These are phyloP conservation scores for Geotrypetes seraphini DNA, from an alignment of 2,797 vertebrate species.

Conservation along the genomic window DNA sequence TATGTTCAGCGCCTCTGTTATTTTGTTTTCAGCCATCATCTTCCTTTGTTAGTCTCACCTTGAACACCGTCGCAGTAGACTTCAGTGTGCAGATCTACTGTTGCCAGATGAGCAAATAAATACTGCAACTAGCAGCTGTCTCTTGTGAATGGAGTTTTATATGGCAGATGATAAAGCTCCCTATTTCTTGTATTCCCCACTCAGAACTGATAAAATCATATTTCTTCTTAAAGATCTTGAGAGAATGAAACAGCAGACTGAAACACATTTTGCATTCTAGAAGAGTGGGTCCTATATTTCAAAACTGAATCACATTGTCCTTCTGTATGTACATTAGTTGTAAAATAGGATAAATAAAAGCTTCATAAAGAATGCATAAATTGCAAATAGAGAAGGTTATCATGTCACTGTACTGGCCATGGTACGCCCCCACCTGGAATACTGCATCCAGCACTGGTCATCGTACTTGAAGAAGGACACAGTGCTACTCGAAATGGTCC, in stretches of 20 bases:
- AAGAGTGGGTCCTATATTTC: background rate
- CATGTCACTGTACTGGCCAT: too few relatives aligned
- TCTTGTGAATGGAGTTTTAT: slow-evolving; percentile 33
- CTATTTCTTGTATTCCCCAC: background rate
- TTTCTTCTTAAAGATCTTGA: slow-evolving; percentile 4
- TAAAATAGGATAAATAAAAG: too few relatives aligned
- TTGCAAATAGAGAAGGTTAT: background rate
- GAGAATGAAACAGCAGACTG: background rate
- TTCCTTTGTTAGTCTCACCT: slow-evolving; percentile 55
- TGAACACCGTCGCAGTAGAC: slow-evolving; percentile 54
- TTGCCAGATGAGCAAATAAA: slow-evolving; percentile 53
- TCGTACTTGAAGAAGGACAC: too few relatives aligned
- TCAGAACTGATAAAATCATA: background rate
- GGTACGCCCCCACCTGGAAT: too few relatives aligned
- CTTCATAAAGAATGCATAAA: background rate
- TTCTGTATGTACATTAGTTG: background rate
- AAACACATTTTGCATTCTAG: background rate
- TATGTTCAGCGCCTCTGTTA: too few relatives aligned
- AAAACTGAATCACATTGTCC: background rate
- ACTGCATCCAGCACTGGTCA: too few relatives aligned
- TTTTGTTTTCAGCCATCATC: slow-evolving; percentile 50
- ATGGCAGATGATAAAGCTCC: slow-evolving; percentile 25
- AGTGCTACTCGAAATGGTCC: too few relatives aligned
- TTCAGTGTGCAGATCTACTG: slow-evolving; percentile 50
- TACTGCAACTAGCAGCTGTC: slow-evolving; percentile 42